phyloP scores from a whole-genome alignment of 2,797 vertebrate genomes.

The Diglossa cyanea region DNA sequence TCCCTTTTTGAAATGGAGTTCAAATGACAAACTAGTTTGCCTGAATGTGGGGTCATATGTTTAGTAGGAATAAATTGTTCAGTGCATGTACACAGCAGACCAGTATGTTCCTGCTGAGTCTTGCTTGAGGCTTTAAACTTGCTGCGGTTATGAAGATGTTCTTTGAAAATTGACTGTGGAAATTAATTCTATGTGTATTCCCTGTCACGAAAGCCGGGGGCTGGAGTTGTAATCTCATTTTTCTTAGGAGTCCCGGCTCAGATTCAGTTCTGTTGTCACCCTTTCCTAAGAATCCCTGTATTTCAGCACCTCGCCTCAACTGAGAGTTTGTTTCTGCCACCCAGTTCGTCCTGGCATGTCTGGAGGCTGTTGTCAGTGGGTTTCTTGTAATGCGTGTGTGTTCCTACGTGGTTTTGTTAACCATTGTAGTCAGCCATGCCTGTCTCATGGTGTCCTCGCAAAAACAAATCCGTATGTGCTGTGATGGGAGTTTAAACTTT shows the following conservation, averaged over 20 bases:
- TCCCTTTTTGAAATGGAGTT: background rate
- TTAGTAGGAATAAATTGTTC: background rate
- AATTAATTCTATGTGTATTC: background rate
- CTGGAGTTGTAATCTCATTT: background rate
- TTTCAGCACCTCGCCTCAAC: background rate
- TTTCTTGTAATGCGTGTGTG: background rate
- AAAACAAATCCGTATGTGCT: background rate
- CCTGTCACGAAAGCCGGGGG: background rate
- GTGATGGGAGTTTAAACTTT: background rate
- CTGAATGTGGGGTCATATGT: background rate
- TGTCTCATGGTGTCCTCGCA: background rate
- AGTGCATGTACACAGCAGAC: background rate
- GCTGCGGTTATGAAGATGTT: background rate
- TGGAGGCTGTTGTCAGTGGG: background rate
- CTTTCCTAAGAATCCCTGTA: background rate
- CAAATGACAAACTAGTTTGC: background rate
- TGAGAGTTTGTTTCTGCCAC: background rate
- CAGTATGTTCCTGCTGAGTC: background rate
- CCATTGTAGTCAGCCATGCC: background rate
- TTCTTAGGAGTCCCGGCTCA: background rate
- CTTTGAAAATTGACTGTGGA: slow-evolving; percentile 8
- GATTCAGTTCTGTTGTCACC: background rate
- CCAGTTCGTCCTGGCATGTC: background rate
- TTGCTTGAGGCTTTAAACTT: slow-evolving; percentile 6
- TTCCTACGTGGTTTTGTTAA: background rate